Evolutionary conservation across 53 echinoderm and acorn worm genomes (phyloP).

Genomic region (Echinarachnius parma): DNA sequence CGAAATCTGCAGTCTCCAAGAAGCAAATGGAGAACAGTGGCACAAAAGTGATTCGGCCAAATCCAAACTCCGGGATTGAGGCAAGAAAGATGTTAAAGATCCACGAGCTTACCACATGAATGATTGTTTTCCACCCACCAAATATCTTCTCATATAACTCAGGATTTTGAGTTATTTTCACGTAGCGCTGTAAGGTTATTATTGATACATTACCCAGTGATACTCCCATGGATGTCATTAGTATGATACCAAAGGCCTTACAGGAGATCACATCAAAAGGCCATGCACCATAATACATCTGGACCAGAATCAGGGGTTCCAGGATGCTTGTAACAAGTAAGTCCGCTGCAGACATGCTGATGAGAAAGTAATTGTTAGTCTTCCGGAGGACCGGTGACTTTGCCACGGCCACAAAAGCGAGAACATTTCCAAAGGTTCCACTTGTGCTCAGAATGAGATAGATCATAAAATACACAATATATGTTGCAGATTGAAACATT

Average conservation of each 20-base stretch:
- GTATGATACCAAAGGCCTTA: slow-evolving; percentile 4
- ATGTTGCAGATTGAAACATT: slow-evolving; percentile 19
- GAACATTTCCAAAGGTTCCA: slow-evolving; percentile 65
- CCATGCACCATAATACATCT: slow-evolving; percentile 18
- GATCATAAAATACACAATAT: not conserved
- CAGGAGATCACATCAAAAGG: no score
- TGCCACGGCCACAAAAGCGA: slow-evolving; percentile 56
- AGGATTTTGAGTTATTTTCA: slow-evolving; percentile 22
- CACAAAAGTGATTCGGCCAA: slow-evolving; percentile 5
- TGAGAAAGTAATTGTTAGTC: slow-evolving; percentile 57
- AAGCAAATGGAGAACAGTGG: slow-evolving; percentile 3
- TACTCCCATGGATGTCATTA: slow-evolving; percentile 26
- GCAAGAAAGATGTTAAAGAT: not conserved
- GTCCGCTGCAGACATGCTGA: slow-evolving; percentile 68
- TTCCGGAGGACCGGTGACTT: slow-evolving; percentile 61
- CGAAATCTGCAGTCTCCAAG: slow-evolving; percentile 3
- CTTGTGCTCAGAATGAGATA: slow-evolving; percentile 37
- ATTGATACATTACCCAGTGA: slow-evolving; percentile 49
- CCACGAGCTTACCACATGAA: not conserved
- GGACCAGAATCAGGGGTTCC: slow-evolving; percentile 41
- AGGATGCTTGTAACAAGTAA: slow-evolving; percentile 55
- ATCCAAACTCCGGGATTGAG: slow-evolving; percentile 13
- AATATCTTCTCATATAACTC: slow-evolving; percentile 11
- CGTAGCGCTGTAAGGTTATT: slow-evolving; percentile 22
- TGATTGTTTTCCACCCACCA: slow-evolving; percentile 15